Evolutionary conservation across 2,888 invertebrate species (phyloP).

Genomic region (Diloba caeruleocephala): DNA sequence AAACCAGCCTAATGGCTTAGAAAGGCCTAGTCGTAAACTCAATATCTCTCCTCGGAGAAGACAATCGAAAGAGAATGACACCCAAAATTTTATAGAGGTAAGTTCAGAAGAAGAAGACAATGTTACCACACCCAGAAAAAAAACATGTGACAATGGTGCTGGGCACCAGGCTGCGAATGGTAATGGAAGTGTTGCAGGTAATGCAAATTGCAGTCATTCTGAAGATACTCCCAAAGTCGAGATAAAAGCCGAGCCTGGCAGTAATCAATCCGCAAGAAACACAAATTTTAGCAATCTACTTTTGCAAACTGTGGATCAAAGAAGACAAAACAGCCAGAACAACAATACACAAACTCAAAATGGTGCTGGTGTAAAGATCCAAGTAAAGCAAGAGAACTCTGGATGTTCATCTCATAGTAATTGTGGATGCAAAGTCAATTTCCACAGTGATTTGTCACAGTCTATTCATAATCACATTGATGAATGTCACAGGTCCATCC

Average conservation of each 20-base stretch:
- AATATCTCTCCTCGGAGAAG: constrained; percentile 83
- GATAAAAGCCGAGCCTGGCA: constrained; percentile 74
- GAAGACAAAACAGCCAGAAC: constrained; percentile 35
- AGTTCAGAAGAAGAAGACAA: constrained; percentile 87
- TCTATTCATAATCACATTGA: constrained; percentile 51
- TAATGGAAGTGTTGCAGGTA: constrained; percentile 41
- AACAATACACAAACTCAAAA: constrained; percentile 33
- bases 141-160: constrained; percentile 66
- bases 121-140: constrained; percentile 69
- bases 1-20: constrained; percentile 62
- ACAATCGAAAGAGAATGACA: constrained; percentile 77
- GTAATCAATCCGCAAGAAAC: constrained; percentile 55
- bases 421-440: constrained; percentile 51
- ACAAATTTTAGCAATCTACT: constrained; percentile 45
- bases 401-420: constrained; percentile 47
- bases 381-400: constrained; percentile 64
- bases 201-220: constrained; percentile 34
- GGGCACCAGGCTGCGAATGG: constrained; percentile 22
- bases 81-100: constrained; percentile 80
- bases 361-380: constrained; percentile 33
- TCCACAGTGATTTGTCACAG: constrained; percentile 29
- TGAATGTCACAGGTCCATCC: constrained; percentile 54
- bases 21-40: constrained; percentile 81
- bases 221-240: constrained; percentile 55
- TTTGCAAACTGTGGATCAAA: constrained; percentile 36